Evolutionary conservation across 2,113 vertebrate species (phyloP), one percentile per base, ranked within the genome.

Genomic region (Leiothrix lutea): DNA sequence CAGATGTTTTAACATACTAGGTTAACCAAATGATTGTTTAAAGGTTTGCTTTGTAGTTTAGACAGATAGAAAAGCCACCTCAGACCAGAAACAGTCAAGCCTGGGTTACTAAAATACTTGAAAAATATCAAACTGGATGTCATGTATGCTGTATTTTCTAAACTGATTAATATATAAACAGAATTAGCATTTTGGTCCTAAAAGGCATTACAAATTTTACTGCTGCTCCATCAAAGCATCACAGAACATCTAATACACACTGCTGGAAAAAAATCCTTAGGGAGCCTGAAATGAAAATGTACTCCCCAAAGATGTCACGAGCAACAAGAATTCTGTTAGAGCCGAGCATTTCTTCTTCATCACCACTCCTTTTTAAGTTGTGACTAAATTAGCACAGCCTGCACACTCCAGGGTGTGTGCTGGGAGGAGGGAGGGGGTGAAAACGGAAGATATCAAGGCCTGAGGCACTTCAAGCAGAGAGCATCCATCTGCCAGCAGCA

Each of bases 401-500:
- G 94, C 42, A 5, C 93, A 77, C 94, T 93, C 75, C 23, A 2
- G 91, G 86, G 91, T 80, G 93, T 87, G 87, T 65, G 84, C 91
- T 88, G 81, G 80, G 91, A 81, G 84, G 91, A 89, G 70, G 64
- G 65, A 80, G 48, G 56, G 62, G 74, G 83, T 72, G 73, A 75
- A 86, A 87, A 77, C 51, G 24, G 88, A 95, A 95, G 86, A 92
- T 84, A 72, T 40, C 71, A 89, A 67, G 88, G 92, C 94, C 94
- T 71, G 90, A 88, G 91, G 91, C 88, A 95, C 92, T 90, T 92
- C 91, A 95, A 94, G 91, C 82, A 23, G 91, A 94, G 85, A 92
- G 92, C 82, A 95, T 92, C 90, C 93, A 95, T 96, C 96, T 97
- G 96, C 90, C 86, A 81, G 86, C 93, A 94, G 75, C 83, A 96